Evolutionary conservation across 2,113 vertebrate genomes (phyloP), one percentile per base, ranked within the genome.

Genomic region (Stegastes partitus): DNA sequence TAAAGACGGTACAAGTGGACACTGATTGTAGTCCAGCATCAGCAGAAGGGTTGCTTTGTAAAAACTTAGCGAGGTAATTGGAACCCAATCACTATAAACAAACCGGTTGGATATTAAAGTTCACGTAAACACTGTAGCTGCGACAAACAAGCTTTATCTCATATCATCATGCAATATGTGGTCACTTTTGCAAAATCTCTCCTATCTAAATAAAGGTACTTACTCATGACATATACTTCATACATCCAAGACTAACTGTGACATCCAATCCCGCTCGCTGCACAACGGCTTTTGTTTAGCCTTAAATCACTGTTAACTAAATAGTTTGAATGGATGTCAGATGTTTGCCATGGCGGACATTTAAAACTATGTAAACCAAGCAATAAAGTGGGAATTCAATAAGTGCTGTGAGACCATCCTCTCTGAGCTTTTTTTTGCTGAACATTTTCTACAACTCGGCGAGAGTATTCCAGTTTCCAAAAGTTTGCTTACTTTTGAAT

Each of bases 401-500:
- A 44, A 81, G 77, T 58, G 61, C 23, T 23, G 28, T 22, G 25
- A 57, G 71, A 56, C 19, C 51, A 25, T 73, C 70, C 59, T 34
- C 28, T 53, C 45, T 25, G 34, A 59, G 16, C n/a, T 71, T 25
- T 47, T 39, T 26, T 44, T 39, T 26, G 15, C 31, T 53, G 7
- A 22, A n/a, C 44, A n/a, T 59, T 54, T 74, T 49, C n/a, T 11
- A 25, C 21, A 44, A 45, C 50, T 49, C n/a, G 5, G 21, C 10
- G 16, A 55, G 31, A 68, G 15, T 25, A 21, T 68, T 57, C 39
- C 50, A 54, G 47, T 72, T 73, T 68, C 14, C 28, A 62, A 72
- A 78, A 82, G 56, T 87, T 88, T 80, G 54, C 61, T 85, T 89
- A 61, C 68, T 78, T 83, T 68, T 84, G 14, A 56, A 58, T 64